Base-by-base conservation (phyloP, 2,113 vertebrate genomes). In the Galeopterus variegatus region DNA sequence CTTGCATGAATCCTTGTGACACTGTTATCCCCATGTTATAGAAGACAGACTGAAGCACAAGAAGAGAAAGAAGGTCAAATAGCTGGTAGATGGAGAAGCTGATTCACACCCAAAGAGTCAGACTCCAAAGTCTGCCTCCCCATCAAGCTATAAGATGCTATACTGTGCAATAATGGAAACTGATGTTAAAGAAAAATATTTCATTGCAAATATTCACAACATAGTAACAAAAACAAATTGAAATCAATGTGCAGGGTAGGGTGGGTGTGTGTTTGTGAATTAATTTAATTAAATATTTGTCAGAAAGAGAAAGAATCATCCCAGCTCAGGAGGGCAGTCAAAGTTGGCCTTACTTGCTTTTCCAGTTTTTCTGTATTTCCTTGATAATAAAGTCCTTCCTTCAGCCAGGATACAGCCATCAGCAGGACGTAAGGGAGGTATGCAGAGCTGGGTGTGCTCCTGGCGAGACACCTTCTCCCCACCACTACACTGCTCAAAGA, bases 401-500 rank as follows among this genome's bases (percentile, higher is more conserved):
- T 81, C 52, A 24, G 65, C 5, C 50, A 1, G 0, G 5, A 54
- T 1, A 28, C 23, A 13, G 54, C 48, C 26, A 19, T 8, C 12
- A 21, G 82, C 28, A 75, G 77, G 67, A 28, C 18, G 45, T 19
- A 2, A 15, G 41, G 64, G 60, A n/a, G 36, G 33, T 13, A 50
- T 5, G 6, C 1, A 13, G 50, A 70, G 36, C 28, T 0, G 0
- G 26, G 21, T 5, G 28, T 3, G 1, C 36, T 64, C 19, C 65
- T 7, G 24, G 18, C 5, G 8, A 67, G 89, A 23, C 5, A 4
- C 2, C 18, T 8, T 36, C 77, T 86, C 21, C 88, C 79, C 50
- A 1, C 12, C 88, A 65, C 11, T 7, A 21, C 5, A 7, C 45
- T 33, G 67, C 80, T 94, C 64, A 83, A 8, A 12, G 65, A 26